Evolutionary conservation across 1,140 invertebrate genomes (phyloP).

Genomic region (Medauroidea extradentata): DNA sequence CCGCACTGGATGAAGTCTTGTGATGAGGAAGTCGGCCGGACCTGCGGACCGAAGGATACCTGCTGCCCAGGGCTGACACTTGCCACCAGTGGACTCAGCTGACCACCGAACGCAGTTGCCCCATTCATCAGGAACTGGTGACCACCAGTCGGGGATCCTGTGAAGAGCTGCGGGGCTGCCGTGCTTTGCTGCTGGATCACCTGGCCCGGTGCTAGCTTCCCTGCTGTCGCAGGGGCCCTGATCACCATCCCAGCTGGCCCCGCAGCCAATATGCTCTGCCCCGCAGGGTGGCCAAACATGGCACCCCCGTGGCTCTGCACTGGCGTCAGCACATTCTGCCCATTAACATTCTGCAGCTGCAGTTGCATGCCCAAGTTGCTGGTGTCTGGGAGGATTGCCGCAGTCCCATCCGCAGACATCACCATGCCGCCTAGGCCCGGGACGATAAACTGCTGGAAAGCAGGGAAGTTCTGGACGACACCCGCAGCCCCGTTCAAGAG

Average conservation of each 20-base stretch:
- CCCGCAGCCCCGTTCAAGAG: conserved; percentile 64
- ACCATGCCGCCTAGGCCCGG: conserved; percentile 73
- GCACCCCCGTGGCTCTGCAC: conserved; percentile 54
- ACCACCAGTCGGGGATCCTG: conserved; percentile 37
- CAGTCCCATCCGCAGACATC: conserved; percentile 61
- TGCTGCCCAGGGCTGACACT: conserved; percentile 66
- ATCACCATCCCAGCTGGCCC: conserved; percentile 73
- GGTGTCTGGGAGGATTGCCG: conserved; percentile 60
- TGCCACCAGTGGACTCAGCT: conserved; percentile 70
- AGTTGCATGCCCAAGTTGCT: conserved; percentile 64
- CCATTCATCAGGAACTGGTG: conserved; percentile 68
- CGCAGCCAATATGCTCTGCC: conserved; percentile 62
- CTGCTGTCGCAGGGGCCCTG: conserved; percentile 62
- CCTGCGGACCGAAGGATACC: conserved; percentile 55
- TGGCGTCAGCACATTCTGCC: conserved; percentile 69
- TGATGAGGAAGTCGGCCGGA: conserved; percentile 41
- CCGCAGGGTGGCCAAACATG: conserved; percentile 45
- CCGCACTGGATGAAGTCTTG: conserved; percentile 63
- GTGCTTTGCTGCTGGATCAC: conserved; percentile 63
- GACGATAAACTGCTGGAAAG: conserved; percentile 77
- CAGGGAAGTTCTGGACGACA: conserved; percentile 70
- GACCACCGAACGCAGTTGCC: conserved; percentile 56
- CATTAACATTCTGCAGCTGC: conserved; percentile 75
- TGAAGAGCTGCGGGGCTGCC: conserved; percentile 31
- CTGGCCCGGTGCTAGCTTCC: conserved; percentile 49